phyloP scores from a whole-genome alignment of 2,888 invertebrate species.

The Andricus quercusramuli region DNA sequence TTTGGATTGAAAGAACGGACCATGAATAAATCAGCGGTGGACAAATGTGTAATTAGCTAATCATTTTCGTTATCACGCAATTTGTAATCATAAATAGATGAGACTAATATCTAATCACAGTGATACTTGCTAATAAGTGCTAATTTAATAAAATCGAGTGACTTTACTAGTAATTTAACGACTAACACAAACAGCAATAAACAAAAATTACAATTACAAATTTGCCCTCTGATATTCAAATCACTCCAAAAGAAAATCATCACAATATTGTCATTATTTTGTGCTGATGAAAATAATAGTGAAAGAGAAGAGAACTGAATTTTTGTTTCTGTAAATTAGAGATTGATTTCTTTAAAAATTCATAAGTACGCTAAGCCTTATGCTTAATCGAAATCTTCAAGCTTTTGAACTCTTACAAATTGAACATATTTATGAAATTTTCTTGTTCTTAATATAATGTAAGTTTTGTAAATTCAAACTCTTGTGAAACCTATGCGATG shows the following conservation, averaged over 20 bases:
- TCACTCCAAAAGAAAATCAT: neutral
- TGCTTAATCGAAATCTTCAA: neutral
- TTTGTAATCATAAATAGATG: conserved; percentile 1
- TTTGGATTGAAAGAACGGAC: neutral
- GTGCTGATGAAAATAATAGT: neutral
- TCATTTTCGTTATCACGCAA: neutral
- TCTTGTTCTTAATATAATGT: neutral
- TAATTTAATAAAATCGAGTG: neutral
- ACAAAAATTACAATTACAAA: conserved; percentile 1
- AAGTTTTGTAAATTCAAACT: neutral
- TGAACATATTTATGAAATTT: neutral
- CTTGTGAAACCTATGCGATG: neutral
- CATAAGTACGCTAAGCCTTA: neutral
- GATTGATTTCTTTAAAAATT: neutral
- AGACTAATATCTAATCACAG: neutral
- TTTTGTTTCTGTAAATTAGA: neutral
- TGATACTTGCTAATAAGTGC: conserved; percentile 15
- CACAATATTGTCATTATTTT: neutral
- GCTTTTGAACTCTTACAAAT: neutral
- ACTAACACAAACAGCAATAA: neutral
- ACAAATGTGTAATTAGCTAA: neutral
- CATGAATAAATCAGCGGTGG: neutral
- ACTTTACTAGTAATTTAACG: neutral
- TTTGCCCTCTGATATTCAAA: neutral
- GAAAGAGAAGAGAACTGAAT: neutral